Conservation (phyloP, 2,797 vertebrate species). For the Bradypodion pumilum region DNA sequence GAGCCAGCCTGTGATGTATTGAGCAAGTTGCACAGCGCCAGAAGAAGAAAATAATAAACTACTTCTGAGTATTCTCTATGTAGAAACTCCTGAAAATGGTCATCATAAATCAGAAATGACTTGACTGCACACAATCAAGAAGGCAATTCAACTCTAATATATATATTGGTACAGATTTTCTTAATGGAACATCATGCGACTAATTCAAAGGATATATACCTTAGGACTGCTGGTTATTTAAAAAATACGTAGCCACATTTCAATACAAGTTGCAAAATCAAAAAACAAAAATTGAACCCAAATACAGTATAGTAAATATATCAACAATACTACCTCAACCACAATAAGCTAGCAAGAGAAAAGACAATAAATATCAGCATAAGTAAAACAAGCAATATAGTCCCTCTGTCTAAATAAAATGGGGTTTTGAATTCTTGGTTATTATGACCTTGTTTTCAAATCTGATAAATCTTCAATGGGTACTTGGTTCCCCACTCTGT, state of each 20-base stretch:
- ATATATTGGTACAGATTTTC: no score
- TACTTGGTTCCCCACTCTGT: background rate
- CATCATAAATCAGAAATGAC: no score
- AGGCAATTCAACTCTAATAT: no score
- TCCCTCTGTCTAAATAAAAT: background rate
- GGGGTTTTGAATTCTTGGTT: background rate
- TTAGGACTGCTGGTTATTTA: background rate
- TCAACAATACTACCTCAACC: background rate
- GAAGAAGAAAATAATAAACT: no score
- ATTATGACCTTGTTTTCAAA: background rate
- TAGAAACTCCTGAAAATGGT: no score
- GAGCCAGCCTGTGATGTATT: no score
- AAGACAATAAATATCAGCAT: background rate
- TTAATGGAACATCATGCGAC: no score
- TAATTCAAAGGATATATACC: no score
- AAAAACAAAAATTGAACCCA: background rate
- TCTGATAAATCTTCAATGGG: background rate
- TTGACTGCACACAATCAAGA: no score
- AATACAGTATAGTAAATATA: background rate
- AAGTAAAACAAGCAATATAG: background rate
- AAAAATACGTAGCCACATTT: background rate
- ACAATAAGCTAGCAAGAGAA: background rate
- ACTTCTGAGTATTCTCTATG: no score
- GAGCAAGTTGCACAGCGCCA: no score
- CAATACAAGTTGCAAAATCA: background rate